Base-by-base conservation (phyloP, 2,113 vertebrate genomes). In the Alces alces region DNA sequence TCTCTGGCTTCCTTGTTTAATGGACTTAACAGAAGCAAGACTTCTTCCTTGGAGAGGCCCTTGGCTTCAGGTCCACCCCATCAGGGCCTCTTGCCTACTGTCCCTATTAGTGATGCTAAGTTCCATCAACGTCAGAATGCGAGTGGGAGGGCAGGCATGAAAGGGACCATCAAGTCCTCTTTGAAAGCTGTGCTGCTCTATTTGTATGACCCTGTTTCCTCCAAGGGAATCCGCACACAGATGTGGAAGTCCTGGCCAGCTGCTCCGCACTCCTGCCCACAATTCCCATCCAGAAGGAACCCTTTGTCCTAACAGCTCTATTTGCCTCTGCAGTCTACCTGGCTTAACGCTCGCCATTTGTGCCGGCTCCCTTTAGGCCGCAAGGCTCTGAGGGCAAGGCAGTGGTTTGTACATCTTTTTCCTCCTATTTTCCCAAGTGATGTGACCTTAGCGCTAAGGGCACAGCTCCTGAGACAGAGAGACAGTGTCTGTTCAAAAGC, bases 351-450 rank as follows among this genome's bases (percentile, higher is more conserved):
- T 76, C 45, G 21, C 39, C 33, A 16, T 39, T 33, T 78, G 43
- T 36, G 36, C 11, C 2, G 0, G 0, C 47, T 14, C 28, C 45
- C 21, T 52, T 39, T 55, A 96, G 36, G 66, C 57, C 3, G 1
- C n/a, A 83, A 73, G 28, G 21, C 33, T 76, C 43, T 5, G 21
- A 76, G 61, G 54, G 16, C n/a, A 47, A 60, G 45, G 73, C 55
- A 27, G 84, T n/a, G 25, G 66, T 33, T 61, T 64, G 9, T 39
- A 10, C 64, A 21, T 33, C 64, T 55, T 47, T 28, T 91, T 60
- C 28, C 45, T 64, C 47, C 30, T 39, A 6, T 47, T 84, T 64
- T 25, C 64, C 39, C 39, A 84, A 78, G 36, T 36, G 12, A 23
- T n/a, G 1, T 85, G 58, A 45, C 50, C 19, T 55, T 36, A 36